Conservation (phyloP, 92 coral and sea anemone genomes). For the Metridium senile region DNA sequence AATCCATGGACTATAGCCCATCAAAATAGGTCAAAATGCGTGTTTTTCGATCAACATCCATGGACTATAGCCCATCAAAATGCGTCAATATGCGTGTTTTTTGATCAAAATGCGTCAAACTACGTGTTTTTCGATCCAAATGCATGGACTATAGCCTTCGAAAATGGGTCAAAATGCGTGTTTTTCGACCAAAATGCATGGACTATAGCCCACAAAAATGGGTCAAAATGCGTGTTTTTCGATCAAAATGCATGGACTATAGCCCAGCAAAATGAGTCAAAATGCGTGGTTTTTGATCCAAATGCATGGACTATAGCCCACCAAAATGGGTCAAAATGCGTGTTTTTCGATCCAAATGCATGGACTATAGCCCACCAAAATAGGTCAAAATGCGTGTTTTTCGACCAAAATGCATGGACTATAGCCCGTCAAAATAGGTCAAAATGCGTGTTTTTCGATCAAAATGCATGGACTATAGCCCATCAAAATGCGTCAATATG, state of each 20-base stretch:
- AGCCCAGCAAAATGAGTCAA: neutral
- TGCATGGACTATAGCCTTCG: neutral
- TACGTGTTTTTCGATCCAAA: neutral
- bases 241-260: neutral
- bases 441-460: neutral
- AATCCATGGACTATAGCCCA: neutral
- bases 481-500: neutral
- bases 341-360: neutral
- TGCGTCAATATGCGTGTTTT: neutral
- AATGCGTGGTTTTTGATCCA: neutral
- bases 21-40: neutral
- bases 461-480: neutral
- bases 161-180: neutral
- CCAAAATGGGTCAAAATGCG: neutral
- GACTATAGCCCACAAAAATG: neutral
- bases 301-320: neutral
- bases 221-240: neutral
- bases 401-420: neutral
- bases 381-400: neutral
- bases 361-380: neutral
- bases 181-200: neutral
- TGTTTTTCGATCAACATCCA: neutral
- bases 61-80: neutral
- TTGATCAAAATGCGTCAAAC: neutral
- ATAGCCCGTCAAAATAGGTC: neutral